Evolutionary conservation across 2,797 vertebrate genomes (phyloP).

Genomic region (Malurus splendens): DNA sequence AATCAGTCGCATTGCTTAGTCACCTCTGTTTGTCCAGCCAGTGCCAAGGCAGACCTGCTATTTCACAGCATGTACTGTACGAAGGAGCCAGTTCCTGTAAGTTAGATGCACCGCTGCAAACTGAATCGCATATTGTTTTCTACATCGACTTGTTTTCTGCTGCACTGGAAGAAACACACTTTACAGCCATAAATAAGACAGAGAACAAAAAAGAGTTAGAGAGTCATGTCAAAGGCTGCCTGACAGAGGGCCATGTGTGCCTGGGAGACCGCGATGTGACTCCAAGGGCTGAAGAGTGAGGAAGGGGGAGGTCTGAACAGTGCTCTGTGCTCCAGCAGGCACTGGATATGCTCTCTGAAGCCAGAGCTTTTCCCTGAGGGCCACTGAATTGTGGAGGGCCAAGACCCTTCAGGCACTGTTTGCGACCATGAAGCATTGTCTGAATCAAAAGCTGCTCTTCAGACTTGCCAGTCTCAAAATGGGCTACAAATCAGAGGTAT

Average conservation of each 20-base stretch:
- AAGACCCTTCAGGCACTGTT: background rate
- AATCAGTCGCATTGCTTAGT: constrained; percentile 56
- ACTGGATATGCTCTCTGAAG: background rate
- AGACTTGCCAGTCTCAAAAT: background rate
- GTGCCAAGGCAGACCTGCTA: constrained; percentile 51
- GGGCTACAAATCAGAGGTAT: background rate
- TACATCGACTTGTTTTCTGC: background rate
- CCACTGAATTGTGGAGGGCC: background rate
- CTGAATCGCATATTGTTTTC: constrained; percentile 16
- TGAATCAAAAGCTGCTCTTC: background rate
- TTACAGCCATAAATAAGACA: constrained; percentile 2
- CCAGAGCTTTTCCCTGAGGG: background rate
- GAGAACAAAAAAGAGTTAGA: background rate
- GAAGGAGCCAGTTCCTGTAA: constrained; percentile 42
- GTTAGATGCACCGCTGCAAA: constrained; percentile 24
- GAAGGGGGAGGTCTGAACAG: background rate
- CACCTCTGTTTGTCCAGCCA: constrained; percentile 50
- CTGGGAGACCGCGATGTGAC: background rate
- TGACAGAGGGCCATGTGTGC: background rate
- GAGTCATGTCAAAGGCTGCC: background rate
- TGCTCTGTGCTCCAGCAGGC: background rate
- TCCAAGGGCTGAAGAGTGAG: background rate
- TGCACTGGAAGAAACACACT: background rate
- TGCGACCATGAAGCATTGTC: background rate
- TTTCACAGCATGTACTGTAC: constrained; percentile 64